A percentile compares a stretch with the other conserved stretches of the same genome.
These are phyloP conservation scores for Drosophila crucigera DNA, from an alignment of 2,888 invertebrate species.

Conservation along the genomic window DNA sequence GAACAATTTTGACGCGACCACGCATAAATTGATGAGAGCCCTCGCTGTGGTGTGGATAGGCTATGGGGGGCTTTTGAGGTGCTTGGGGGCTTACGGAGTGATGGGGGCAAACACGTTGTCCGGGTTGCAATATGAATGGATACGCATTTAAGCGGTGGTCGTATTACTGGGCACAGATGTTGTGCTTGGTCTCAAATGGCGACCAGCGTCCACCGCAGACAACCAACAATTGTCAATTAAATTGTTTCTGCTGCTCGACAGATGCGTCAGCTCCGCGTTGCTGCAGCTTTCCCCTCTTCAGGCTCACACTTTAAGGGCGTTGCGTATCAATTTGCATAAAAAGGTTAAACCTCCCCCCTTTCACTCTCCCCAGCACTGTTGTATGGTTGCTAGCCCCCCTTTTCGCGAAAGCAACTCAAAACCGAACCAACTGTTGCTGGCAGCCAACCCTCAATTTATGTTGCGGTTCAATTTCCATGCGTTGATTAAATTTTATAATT, in stretches of 20 bases:
- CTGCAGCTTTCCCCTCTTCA: too few relatives aligned
- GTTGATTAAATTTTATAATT: conserved; percentile 73
- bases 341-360: conserved; percentile 21
- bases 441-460: conserved; percentile 21
- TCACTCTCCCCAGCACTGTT: background rate
- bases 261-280: conserved; percentile 19
- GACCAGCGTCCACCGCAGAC: conserved; percentile 31
- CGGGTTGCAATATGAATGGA: conserved; percentile 35
- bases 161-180: conserved; percentile 36
- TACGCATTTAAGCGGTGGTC: conserved; percentile 43
- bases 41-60: conserved; percentile 7
- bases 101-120: background rate
- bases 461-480: conserved; percentile 40
- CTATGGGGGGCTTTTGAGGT: conserved; percentile 4
- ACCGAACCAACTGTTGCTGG: conserved; percentile 51
- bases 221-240: conserved; percentile 52
- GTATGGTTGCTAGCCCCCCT: background rate
- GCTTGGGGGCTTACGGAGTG: background rate
- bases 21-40: conserved; percentile 55
- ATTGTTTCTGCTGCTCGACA: conserved; percentile 30
- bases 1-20: conserved; percentile 46
- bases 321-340: conserved; percentile 52
- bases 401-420: background rate
- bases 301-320: conserved; percentile 38
- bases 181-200: conserved; percentile 15